phyloP scores from a whole-genome alignment of 1,140 invertebrate genomes.

The Drosophila nigromelanica region DNA sequence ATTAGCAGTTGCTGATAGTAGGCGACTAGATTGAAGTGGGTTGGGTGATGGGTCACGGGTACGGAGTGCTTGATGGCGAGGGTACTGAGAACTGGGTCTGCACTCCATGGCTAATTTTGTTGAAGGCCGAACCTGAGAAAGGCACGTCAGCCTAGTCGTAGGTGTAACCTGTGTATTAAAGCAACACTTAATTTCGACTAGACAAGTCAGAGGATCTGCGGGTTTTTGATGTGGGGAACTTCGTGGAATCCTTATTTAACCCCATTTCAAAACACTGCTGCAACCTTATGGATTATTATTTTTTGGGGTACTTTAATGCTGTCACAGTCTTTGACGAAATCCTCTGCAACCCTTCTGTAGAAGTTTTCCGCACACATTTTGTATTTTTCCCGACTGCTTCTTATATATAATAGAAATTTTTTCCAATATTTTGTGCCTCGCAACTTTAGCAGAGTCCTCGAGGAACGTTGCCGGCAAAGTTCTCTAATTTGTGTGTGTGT shows the following conservation, averaged over 20 bases:
- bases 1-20: slow-evolving; percentile 71
- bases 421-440: slow-evolving; percentile 56
- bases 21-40: slow-evolving; percentile 35
- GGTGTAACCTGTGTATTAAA: slow-evolving; percentile 36
- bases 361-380: slow-evolving; percentile 22
- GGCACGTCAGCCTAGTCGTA: neutral
- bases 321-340: neutral
- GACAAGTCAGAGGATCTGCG: slow-evolving; percentile 12
- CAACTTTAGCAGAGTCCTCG: slow-evolving; percentile 46
- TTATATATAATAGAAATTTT: slow-evolving; percentile 31
- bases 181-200: slow-evolving; percentile 50
- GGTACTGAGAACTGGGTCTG: neutral
- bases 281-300: slow-evolving; percentile 7
- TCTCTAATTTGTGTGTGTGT: slow-evolving; percentile 72
- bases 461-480: slow-evolving; percentile 49
- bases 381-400: slow-evolving; percentile 51
- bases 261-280: too few species aligned
- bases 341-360: neutral
- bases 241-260: too few species aligned
- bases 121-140: slow-evolving; percentile 40
- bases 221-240: too few species aligned
- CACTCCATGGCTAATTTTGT: slow-evolving; percentile 44
- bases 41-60: neutral
- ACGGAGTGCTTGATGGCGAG: neutral
- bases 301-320: neutral